Percentiles rank a stretch among this genome's conserved stretches.
phyloP scores from a whole-genome alignment of 1,140 invertebrate species.

The Panonychus citri region DNA sequence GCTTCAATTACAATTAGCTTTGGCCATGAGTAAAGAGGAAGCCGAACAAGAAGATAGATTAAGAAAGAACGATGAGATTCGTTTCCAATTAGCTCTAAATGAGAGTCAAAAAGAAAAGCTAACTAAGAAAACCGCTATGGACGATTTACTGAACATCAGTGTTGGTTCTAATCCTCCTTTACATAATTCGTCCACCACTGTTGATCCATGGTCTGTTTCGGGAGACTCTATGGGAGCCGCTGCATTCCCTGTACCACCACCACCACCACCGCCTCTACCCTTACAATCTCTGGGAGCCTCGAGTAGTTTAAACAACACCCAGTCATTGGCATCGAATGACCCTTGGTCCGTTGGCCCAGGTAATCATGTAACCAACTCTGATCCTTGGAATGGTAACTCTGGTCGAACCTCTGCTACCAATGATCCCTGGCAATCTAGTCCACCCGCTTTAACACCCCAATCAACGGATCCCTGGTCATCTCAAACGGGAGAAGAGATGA shows the following conservation, averaged over 20 bases:
- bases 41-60: slow-evolving; percentile 87
- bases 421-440: slow-evolving; percentile 21
- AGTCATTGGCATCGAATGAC: slow-evolving; percentile 2
- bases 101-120: slow-evolving; percentile 6
- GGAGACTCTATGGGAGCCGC: not conserved
- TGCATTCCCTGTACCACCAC: not conserved
- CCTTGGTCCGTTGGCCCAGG: not conserved
- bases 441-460: not conserved
- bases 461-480: slow-evolving; percentile 5
- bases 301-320: not conserved
- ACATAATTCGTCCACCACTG: no score
- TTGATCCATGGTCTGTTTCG: slow-evolving; percentile 1
- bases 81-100: slow-evolving; percentile 48
- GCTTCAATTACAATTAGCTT: slow-evolving; percentile 81
- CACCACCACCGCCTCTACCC: not conserved
- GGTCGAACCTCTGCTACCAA: slow-evolving; percentile 7
- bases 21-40: slow-evolving; percentile 96
- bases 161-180: not conserved
- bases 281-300: not conserved
- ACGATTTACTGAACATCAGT: slow-evolving; percentile 3
- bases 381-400: slow-evolving; percentile 11
- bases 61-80: slow-evolving; percentile 70
- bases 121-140: slow-evolving; percentile 1
- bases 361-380: not conserved
- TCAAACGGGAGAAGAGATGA: not conserved